Conservation (phyloP, 2,888 invertebrate genomes). For the Nomada flava region DNA sequence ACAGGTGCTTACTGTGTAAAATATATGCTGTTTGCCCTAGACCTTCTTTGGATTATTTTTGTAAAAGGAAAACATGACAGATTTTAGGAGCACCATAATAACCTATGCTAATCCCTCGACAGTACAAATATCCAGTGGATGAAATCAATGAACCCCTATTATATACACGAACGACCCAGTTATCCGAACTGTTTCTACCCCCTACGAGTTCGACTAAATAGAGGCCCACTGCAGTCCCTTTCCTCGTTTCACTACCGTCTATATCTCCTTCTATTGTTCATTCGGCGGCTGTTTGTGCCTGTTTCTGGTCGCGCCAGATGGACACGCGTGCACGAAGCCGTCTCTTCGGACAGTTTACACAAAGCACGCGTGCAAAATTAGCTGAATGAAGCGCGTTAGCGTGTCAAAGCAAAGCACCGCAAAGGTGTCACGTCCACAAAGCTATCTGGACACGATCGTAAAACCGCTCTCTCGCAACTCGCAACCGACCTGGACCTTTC, state of each 20-base stretch:
- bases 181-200: no score
- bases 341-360: slow-evolving; percentile 38
- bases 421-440: slow-evolving; percentile 54
- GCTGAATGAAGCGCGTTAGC: slow-evolving; percentile 58
- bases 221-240: background rate
- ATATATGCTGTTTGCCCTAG: no score
- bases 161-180: no score
- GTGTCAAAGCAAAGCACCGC: slow-evolving; percentile 51
- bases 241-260: background rate
- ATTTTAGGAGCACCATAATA: no score
- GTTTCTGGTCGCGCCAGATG: slow-evolving; percentile 13
- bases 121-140: no score
- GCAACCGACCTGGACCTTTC: slow-evolving; percentile 20
- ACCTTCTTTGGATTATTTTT: no score
- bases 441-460: slow-evolving; percentile 46
- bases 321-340: slow-evolving; percentile 3
- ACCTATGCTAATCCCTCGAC: no score
- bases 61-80: no score
- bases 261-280: slow-evolving; percentile 10
- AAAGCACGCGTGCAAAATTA: slow-evolving; percentile 42
- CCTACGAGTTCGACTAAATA: background rate
- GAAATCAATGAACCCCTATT: no score
- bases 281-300: slow-evolving; percentile 1
- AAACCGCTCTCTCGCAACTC: slow-evolving; percentile 20
- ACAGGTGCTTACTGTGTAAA: no score